These are phyloP conservation scores for Latrodectus elegans DNA, from an alignment of 2,888 invertebrate genomes.

Conservation along the genomic window DNA sequence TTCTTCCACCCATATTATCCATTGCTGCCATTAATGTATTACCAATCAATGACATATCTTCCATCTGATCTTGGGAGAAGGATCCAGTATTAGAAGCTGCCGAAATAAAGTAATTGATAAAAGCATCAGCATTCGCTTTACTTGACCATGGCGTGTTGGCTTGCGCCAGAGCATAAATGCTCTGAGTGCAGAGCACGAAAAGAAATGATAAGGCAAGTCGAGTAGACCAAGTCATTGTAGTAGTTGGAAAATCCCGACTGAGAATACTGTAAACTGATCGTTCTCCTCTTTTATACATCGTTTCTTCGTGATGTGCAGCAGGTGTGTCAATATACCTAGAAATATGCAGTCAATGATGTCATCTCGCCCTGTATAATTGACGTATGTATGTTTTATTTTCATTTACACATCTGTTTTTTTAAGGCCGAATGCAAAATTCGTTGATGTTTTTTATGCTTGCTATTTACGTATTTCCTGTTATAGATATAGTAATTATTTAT, in stretches of 20 bases:
- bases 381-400: too few relatives aligned
- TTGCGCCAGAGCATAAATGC: not conserved
- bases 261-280: not conserved
- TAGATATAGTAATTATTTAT: too few relatives aligned
- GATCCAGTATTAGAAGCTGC: not conserved
- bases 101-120: not conserved
- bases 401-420: too few relatives aligned
- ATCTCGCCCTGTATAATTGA: too few relatives aligned
- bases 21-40: conserved; percentile 14
- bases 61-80: conserved; percentile 2
- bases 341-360: not conserved
- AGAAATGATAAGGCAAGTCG: conserved; percentile 12
- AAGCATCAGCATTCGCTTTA: not conserved
- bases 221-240: conserved; percentile 19
- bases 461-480: too few relatives aligned
- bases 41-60: conserved; percentile 30
- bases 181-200: conserved; percentile 12
- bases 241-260: not conserved
- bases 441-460: too few relatives aligned
- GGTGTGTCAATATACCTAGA: not conserved
- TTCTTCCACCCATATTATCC: conserved; percentile 27
- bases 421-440: too few relatives aligned
- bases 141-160: conserved; percentile 6
- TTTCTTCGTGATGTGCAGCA: not conserved
- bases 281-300: not conserved